phyloP scores from a whole-genome alignment of 2,797 vertebrate genomes.

The Catamblyrhynchus diadema region DNA sequence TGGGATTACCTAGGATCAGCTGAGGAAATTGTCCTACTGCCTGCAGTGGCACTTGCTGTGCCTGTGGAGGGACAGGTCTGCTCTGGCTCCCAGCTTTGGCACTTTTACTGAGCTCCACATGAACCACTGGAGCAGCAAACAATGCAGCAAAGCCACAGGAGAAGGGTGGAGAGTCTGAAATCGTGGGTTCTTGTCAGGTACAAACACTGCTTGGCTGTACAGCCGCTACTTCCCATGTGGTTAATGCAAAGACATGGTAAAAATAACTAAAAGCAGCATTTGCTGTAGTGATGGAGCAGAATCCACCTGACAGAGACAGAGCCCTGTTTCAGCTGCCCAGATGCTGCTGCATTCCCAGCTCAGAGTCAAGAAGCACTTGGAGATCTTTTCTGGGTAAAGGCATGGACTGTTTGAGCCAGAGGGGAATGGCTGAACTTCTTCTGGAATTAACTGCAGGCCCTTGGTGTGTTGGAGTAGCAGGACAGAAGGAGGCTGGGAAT shows the following conservation, averaged over 20 bases:
- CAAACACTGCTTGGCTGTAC: neutral
- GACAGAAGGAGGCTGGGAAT: neutral
- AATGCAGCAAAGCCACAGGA: neutral
- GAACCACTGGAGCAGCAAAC: neutral
- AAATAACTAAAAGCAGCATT: neutral
- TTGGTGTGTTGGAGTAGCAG: neutral
- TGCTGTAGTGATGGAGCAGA: neutral
- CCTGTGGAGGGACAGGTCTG: rapidly evolving
- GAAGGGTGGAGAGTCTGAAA: neutral
- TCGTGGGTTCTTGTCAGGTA: neutral
- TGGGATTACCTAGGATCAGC: neutral
- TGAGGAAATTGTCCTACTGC: neutral
- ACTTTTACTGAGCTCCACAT: neutral
- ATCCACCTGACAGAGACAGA: neutral
- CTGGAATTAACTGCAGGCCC: neutral
- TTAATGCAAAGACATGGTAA: neutral
- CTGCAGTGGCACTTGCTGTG: no score
- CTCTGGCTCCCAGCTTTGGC: neutral
- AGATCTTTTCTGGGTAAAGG: neutral
- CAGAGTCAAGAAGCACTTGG: neutral
- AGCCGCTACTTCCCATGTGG: neutral
- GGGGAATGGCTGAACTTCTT: neutral
- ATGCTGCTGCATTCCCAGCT: neutral
- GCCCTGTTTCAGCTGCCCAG: rapidly evolving
- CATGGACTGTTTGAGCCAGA: neutral